Evolutionary conservation across 1,140 invertebrate genomes (phyloP).

Genomic region (Tetraneura akinire): DNA sequence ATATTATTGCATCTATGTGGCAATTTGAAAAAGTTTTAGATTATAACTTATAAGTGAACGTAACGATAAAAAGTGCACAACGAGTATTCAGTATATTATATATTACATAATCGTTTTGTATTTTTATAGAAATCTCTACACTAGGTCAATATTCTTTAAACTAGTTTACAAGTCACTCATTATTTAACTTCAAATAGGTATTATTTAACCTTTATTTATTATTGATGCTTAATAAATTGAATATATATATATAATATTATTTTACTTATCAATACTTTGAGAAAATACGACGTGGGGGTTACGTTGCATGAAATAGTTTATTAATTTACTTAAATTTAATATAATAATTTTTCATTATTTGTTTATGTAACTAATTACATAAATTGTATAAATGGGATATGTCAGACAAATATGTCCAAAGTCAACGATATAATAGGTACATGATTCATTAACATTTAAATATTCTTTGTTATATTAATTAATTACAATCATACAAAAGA

Average conservation of each 20-base stretch:
- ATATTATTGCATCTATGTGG: background rate
- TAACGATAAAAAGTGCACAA: constrained; percentile 28
- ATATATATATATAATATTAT: too few species aligned
- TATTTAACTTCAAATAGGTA: background rate
- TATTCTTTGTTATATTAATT: background rate
- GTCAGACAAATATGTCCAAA: background rate
- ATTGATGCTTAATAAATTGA: too few species aligned
- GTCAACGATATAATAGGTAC: background rate
- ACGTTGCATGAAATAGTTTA: background rate
- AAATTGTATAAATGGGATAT: background rate
- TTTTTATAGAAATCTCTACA: constrained; percentile 40
- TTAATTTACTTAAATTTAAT: background rate
- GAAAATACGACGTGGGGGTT: background rate
- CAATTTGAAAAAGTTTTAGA: background rate
- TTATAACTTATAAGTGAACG: constrained; percentile 31
- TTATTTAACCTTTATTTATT: background rate
- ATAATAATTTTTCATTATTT: background rate
- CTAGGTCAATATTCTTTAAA: constrained; percentile 43
- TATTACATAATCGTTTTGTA: constrained; percentile 32
- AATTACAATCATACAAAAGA: background rate
- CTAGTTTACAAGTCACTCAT: constrained; percentile 31
- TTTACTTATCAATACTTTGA: background rate
- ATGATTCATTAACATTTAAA: background rate
- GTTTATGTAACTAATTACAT: background rate
- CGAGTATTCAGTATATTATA: constrained; percentile 13